phyloP scores from a whole-genome alignment of 1,140 invertebrate genomes.

The Lithobius niger region DNA sequence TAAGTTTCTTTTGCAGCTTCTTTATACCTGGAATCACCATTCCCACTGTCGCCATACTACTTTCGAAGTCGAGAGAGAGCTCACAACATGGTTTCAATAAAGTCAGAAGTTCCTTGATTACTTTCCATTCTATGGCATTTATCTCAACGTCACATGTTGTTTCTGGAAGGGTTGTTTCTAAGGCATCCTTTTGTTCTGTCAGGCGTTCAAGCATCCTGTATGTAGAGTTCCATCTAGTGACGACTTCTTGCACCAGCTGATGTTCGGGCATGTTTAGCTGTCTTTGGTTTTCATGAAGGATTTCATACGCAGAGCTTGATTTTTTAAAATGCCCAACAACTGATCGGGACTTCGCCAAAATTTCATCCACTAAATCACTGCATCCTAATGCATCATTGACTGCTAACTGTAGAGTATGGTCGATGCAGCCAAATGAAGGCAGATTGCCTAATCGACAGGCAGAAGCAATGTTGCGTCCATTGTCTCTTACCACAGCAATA shows the following conservation, averaged over 20 bases:
- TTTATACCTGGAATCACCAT: too few relatives aligned
- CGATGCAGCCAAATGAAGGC: background rate
- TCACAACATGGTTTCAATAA: too few relatives aligned
- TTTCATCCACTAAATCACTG: background rate
- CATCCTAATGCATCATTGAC: background rate
- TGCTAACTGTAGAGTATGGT: background rate
- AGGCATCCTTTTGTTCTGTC: too few relatives aligned
- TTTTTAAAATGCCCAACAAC: background rate
- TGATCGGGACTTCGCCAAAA: background rate
- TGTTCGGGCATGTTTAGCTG: background rate
- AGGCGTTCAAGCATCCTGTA: constrained; percentile 6
- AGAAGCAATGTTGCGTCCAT: background rate
- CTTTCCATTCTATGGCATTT: too few relatives aligned
- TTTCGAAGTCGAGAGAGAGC: too few relatives aligned
- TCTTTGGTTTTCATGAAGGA: background rate
- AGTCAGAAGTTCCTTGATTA: too few relatives aligned
- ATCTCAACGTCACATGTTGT: too few relatives aligned
- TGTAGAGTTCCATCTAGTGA: constrained; percentile 8
- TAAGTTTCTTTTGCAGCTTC: too few relatives aligned
- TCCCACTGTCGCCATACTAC: too few relatives aligned
- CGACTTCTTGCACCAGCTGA: constrained; percentile 5
- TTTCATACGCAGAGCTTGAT: background rate
- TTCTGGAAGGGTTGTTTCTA: too few relatives aligned
- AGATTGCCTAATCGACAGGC: background rate
- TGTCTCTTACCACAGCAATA: background rate